A percentile compares a stretch with the other conserved stretches of the same genome.
phyloP scores from a whole-genome alignment of 2,888 invertebrate genomes.

The Osedax frankpressi region DNA sequence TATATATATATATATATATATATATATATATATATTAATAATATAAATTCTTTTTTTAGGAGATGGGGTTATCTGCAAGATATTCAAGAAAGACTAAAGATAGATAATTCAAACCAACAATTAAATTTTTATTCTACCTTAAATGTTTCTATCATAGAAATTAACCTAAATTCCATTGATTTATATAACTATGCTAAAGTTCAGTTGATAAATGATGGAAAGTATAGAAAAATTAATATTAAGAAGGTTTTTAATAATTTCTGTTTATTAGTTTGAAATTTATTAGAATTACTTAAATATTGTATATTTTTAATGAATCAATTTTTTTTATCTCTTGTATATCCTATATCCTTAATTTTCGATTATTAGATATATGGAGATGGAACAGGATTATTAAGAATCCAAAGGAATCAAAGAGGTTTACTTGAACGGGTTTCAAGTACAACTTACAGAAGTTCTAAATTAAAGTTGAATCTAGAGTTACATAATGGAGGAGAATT shows the following conservation, averaged over 20 bases:
- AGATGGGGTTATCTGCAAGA: not conserved
- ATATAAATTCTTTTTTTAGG: not conserved
- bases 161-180: slow-evolving; percentile 29
- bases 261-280: no score
- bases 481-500: slow-evolving; percentile 34
- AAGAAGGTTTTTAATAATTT: slow-evolving; percentile 29
- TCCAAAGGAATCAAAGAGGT: slow-evolving; percentile 30
- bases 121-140: slow-evolving; percentile 27
- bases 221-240: slow-evolving; percentile 27
- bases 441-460: slow-evolving; percentile 25
- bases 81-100: slow-evolving; percentile 17
- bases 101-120: not conserved
- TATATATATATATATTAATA: not conserved
- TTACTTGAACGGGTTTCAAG: slow-evolving; percentile 29
- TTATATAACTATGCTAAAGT: slow-evolving; percentile 32
- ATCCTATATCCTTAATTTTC: not conserved
- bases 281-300: no score
- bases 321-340: not conserved
- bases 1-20: no score
- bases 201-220: slow-evolving; percentile 29
- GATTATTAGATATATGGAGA: slow-evolving; percentile 30
- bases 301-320: no score
- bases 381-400: slow-evolving; percentile 32
- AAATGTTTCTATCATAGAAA: slow-evolving; percentile 25
- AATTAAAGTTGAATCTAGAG: slow-evolving; percentile 32